These are phyloP conservation scores for Oscheius sp. DNA, from an alignment of 1,140 invertebrate genomes.

Conservation along the genomic window DNA sequence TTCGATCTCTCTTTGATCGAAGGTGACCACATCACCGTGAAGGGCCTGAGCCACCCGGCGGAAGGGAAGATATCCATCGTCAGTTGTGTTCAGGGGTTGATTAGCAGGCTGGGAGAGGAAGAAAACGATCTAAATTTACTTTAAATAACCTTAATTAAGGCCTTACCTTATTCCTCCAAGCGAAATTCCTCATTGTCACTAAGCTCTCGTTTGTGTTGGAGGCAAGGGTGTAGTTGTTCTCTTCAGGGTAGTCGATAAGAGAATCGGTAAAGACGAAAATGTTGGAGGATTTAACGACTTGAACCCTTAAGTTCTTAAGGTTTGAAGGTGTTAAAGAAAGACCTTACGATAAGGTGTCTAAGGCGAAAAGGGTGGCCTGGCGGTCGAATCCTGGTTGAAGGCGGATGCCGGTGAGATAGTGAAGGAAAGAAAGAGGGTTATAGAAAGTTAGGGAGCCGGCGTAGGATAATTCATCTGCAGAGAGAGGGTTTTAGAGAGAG, in stretches of 20 bases:
- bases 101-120: background rate
- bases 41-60: background rate
- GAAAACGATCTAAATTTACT: background rate
- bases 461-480: no score
- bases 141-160: no score
- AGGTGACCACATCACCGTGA: background rate
- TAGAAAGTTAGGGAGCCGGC: no score
- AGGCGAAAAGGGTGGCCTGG: no score
- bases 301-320: no score
- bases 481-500: no score
- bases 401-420: no score
- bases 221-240: background rate
- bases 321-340: no score
- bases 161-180: constrained; percentile 4
- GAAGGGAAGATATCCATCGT: background rate
- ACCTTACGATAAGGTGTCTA: no score
- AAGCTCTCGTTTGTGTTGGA: background rate
- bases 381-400: no score
- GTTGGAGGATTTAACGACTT: no score
- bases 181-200: background rate
- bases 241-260: background rate
- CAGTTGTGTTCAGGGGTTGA: background rate
- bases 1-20: background rate
- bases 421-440: no score
- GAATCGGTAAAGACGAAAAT: background rate